Conservation (phyloP, 2,113 vertebrate species). For the Elaphurus davidianus region DNA sequence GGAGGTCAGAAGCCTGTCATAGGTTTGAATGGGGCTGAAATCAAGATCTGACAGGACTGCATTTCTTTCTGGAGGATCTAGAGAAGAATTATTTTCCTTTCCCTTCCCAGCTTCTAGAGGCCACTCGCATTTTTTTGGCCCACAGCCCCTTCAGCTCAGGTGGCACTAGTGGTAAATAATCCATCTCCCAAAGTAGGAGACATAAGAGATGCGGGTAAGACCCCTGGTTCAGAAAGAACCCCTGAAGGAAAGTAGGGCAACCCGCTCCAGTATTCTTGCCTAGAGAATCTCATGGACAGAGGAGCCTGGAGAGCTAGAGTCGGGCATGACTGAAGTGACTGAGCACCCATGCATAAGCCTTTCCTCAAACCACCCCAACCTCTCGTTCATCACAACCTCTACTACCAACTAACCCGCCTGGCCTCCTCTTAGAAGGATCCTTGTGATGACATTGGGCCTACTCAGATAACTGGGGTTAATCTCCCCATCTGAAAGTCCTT, state of each 20-base stretch:
- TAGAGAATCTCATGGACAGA: not conserved
- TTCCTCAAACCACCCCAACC: not conserved
- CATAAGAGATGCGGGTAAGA: not conserved
- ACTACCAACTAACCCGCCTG: not conserved
- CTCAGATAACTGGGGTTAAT: not conserved
- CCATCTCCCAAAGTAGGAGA: not conserved
- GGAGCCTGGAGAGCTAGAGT: not conserved
- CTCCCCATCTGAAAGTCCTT: not conserved
- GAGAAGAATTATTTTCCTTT: not conserved
- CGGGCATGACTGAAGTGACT: not conserved
- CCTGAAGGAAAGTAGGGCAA: not conserved
- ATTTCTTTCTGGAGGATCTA: not conserved
- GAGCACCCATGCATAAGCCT: fast-evolving
- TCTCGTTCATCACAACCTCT: not conserved
- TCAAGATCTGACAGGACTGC: not conserved
- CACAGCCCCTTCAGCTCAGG: not conserved
- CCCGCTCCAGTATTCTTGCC: not conserved
- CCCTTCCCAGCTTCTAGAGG: not conserved
- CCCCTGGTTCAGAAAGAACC: not conserved
- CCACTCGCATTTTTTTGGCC: not conserved
- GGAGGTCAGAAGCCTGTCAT: not conserved
- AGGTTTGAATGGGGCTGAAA: not conserved
- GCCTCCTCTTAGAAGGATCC: not conserved
- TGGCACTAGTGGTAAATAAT: not conserved
- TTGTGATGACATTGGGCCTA: not conserved